Evolutionary conservation across 1,140 invertebrate genomes (phyloP).

Genomic region (Halesus radiatus): DNA sequence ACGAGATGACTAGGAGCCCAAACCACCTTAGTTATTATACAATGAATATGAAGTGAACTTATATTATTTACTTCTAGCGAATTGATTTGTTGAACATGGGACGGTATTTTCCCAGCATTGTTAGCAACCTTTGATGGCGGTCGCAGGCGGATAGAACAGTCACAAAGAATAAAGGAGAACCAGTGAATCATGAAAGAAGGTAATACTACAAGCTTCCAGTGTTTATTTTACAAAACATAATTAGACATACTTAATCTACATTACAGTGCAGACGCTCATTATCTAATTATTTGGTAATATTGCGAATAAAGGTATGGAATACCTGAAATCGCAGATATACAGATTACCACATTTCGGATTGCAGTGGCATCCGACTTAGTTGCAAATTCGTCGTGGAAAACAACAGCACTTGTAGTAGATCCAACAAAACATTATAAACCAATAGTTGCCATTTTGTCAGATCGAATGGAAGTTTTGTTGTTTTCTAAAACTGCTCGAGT

Average conservation of each 20-base stretch:
- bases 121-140: too few species aligned
- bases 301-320: conserved; percentile 25
- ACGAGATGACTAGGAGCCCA: not conserved
- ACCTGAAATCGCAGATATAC: not conserved
- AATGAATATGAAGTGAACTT: too few species aligned
- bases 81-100: too few species aligned
- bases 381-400: too few species aligned
- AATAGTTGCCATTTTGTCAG: not conserved
- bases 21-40: not conserved
- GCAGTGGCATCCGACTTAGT: too few species aligned
- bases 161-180: not conserved
- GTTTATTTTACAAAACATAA: conserved; percentile 38
- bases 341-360: too few species aligned
- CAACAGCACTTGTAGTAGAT: too few species aligned
- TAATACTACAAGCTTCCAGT: conserved; percentile 47
- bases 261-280: conserved; percentile 28
- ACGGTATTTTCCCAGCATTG: too few species aligned
- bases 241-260: conserved; percentile 36
- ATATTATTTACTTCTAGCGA: too few species aligned
- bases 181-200: conserved; percentile 24
- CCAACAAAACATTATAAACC: not conserved
- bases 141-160: not conserved
- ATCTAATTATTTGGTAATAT: conserved; percentile 24
- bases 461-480: not conserved
- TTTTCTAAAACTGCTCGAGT: not conserved